Evolutionary conservation across 2,888 invertebrate genomes (phyloP).

Genomic region (Ernsta delagoae): DNA sequence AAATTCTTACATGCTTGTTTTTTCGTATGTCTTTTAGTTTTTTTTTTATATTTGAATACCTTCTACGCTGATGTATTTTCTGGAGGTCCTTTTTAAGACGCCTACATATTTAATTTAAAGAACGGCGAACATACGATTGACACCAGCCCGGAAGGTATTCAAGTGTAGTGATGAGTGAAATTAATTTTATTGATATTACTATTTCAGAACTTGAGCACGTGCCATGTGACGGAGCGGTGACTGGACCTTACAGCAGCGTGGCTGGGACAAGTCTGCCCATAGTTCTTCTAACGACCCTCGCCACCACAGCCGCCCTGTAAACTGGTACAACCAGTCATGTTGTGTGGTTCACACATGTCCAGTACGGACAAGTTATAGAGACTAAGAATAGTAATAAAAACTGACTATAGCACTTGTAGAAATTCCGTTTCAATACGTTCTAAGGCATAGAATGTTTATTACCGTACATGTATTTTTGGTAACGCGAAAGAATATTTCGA

Average conservation of each 20-base stretch:
- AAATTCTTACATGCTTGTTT: too few species aligned
- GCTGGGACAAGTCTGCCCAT: conserved; percentile 74
- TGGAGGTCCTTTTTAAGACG: too few species aligned
- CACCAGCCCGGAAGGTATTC: neutral
- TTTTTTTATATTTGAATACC: too few species aligned
- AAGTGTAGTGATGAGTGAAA: neutral
- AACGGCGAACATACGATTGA: too few species aligned
- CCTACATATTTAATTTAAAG: too few species aligned
- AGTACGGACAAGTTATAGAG: conserved; percentile 11
- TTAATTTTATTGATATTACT: neutral
- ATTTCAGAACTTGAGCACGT: conserved; percentile 76
- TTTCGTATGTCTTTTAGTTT: too few species aligned
- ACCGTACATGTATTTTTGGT: conserved; percentile 26
- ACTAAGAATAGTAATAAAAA: conserved; percentile 17
- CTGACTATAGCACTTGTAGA: conserved; percentile 25
- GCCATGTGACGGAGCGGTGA: conserved; percentile 80
- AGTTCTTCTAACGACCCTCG: conserved; percentile 70
- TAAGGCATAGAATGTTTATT: conserved; percentile 21
- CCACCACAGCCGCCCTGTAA: conserved; percentile 77
- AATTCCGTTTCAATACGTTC: conserved; percentile 14
- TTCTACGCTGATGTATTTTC: too few species aligned
- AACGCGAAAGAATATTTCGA: conserved; percentile 14
- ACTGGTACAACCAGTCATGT: conserved; percentile 21
- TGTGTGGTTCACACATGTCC: conserved; percentile 9
- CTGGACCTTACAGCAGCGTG: conserved; percentile 79